Percentiles rank a stretch among this genome's conserved stretches.
phyloP scores from a whole-genome alignment of 2,797 vertebrate species.

The Pantherophis vulpinus region DNA sequence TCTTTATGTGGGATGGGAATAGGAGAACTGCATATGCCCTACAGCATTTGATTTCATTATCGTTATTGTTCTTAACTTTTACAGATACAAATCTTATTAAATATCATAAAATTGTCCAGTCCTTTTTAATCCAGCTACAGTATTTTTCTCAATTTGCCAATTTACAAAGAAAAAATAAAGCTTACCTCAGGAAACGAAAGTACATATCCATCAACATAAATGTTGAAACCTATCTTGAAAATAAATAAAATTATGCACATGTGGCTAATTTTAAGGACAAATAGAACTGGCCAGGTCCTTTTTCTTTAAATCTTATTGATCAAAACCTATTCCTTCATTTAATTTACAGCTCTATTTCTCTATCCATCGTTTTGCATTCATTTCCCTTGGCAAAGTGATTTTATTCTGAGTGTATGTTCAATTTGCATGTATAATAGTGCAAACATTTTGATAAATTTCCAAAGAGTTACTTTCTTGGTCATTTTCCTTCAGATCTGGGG shows the following conservation, averaged over 20 bases:
- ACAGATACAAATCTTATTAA: slow-evolving; percentile 51
- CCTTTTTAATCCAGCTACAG: slow-evolving; percentile 44
- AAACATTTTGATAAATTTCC: slow-evolving; percentile 1
- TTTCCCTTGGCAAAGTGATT: neutral
- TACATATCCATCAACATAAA: slow-evolving; percentile 34
- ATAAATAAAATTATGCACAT: slow-evolving; percentile 45
- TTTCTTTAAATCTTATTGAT: slow-evolving; percentile 60
- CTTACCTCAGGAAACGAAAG: slow-evolving; percentile 27
- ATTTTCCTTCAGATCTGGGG: neutral
- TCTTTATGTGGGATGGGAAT: neutral
- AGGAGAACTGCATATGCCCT: slow-evolving; percentile 27
- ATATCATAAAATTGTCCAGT: slow-evolving; percentile 49
- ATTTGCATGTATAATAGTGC: neutral
- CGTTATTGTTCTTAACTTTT: slow-evolving; percentile 45
- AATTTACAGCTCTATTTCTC: slow-evolving; percentile 41
- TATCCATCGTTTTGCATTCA: slow-evolving; percentile 20
- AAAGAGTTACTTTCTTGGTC: neutral
- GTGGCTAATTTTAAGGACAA: slow-evolving; percentile 46
- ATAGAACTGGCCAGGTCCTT: slow-evolving; percentile 41
- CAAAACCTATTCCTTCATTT: slow-evolving; percentile 59
- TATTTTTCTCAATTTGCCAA: slow-evolving; percentile 33
- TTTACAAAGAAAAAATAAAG: slow-evolving; percentile 34
- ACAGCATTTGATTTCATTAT: slow-evolving; percentile 53
- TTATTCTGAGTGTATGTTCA: neutral
- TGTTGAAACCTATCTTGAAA: slow-evolving; percentile 46